A percentile compares a stretch with the other conserved stretches of the same genome.
phyloP scores from a whole-genome alignment of 2,888 invertebrate genomes.

The Rhamphomyia laevipes region DNA sequence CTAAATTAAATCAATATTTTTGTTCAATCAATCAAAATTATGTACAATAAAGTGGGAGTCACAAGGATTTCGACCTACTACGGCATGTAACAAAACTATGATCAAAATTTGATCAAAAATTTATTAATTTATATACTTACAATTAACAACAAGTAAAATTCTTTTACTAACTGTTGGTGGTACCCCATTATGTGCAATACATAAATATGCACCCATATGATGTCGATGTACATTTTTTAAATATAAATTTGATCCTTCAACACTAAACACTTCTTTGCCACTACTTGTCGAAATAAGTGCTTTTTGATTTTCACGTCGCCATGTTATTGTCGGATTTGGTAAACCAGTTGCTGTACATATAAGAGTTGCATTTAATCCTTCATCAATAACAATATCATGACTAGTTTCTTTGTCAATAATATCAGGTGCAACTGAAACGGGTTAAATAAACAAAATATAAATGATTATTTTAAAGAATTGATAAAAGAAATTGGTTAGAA shows the following conservation, averaged over 20 bases:
- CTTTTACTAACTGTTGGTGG: conserved; percentile 38
- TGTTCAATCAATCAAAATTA: not conserved
- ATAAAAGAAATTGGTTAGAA: no score
- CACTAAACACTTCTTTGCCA: conserved; percentile 25
- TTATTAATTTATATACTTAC: conserved; percentile 21
- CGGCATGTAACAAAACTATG: not conserved
- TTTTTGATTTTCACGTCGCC: conserved; percentile 72
- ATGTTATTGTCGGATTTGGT: conserved; percentile 73
- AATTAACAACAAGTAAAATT: conserved; percentile 32
- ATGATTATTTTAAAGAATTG: not conserved
- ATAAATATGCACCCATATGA: conserved; percentile 35
- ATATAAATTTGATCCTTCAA: conserved; percentile 31
- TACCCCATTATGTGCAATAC: conserved; percentile 36
- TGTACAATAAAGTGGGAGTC: not conserved
- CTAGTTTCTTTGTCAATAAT: conserved; percentile 78
- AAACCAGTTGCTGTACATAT: conserved; percentile 79
- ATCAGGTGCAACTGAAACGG: conserved; percentile 69
- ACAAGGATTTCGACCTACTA: not conserved
- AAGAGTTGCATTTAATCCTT: conserved; percentile 76
- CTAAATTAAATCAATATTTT: no score
- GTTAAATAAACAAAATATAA: conserved; percentile 5
- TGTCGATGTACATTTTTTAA: conserved; percentile 27
- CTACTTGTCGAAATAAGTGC: conserved; percentile 35
- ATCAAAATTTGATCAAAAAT: not conserved
- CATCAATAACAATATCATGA: conserved; percentile 73